Conservation (phyloP, 2,113 vertebrate species). For the Recurvirostra avosetta region DNA sequence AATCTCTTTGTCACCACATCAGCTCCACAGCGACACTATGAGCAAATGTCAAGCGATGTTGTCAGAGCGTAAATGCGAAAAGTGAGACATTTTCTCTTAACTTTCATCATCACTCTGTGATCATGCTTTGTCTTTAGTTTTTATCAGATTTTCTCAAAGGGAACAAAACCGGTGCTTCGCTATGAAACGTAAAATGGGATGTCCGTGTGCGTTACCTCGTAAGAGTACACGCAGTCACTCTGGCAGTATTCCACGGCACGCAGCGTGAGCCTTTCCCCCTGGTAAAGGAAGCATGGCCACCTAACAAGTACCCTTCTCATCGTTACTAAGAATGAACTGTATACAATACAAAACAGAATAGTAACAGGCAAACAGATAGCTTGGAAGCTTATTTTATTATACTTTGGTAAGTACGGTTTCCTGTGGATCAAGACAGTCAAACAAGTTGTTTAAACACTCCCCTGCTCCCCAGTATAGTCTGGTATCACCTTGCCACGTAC, state of each 20-base stretch:
- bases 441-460: background rate
- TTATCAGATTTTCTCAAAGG: background rate
- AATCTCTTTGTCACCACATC: background rate
- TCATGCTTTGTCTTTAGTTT: background rate
- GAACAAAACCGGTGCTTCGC: background rate
- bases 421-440: conserved; percentile 25
- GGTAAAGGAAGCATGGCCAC: background rate
- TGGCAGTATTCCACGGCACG: accelerated
- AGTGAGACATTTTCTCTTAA: background rate
- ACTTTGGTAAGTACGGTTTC: conserved; percentile 32
- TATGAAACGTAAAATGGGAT: background rate
- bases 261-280: accelerated
- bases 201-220: accelerated
- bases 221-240: background rate
- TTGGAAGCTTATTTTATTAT: conserved; percentile 70
- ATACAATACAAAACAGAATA: background rate
- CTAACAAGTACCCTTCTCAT: background rate
- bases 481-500: background rate
- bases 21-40: background rate
- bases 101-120: background rate
- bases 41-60: background rate
- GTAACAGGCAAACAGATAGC: conserved; percentile 4
- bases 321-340: background rate
- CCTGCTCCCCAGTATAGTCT: background rate
- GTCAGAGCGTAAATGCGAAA: background rate